Percentiles rank a stretch among this genome's conserved stretches.
These are phyloP conservation scores for Sebastes reedi DNA, from an alignment of 2,797 vertebrate species.

Conservation along the genomic window DNA sequence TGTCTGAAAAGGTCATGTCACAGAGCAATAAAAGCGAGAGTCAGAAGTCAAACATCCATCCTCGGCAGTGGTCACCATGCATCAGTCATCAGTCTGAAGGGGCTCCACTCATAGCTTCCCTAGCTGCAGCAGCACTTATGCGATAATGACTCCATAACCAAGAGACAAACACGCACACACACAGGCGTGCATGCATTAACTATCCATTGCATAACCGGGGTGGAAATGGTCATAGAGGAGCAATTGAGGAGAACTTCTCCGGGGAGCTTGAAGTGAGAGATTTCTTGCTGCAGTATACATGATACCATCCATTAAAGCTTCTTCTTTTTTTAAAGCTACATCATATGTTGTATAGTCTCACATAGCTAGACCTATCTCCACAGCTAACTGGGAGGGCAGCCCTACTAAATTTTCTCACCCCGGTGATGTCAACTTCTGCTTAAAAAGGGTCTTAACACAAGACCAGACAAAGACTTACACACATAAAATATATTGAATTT, in stretches of 20 bases:
- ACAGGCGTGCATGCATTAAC: background rate
- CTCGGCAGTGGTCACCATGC: slow-evolving; percentile 26
- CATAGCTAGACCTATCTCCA: background rate
- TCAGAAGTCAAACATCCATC: slow-evolving; percentile 37
- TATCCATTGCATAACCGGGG: slow-evolving; percentile 24
- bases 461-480: background rate
- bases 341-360: background rate
- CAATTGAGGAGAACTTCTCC: slow-evolving; percentile 1
- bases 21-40: slow-evolving; percentile 23
- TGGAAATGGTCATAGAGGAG: slow-evolving; percentile 14
- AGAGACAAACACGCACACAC: slow-evolving; percentile 8
- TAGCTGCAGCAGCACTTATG: slow-evolving; percentile 21
- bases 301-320: background rate
- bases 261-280: background rate
- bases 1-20: slow-evolving; percentile 9
- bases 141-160: slow-evolving; percentile 20
- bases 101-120: slow-evolving; percentile 13
- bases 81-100: slow-evolving; percentile 45
- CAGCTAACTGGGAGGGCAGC: too few species aligned
- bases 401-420: background rate
- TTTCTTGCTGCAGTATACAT: background rate
- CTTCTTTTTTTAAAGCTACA: background rate
- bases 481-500: background rate
- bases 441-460: background rate
- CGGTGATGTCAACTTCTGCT: background rate